Conservation (phyloP, 2,113 vertebrate genomes). For the Neodontobutis hainanensis region DNA sequence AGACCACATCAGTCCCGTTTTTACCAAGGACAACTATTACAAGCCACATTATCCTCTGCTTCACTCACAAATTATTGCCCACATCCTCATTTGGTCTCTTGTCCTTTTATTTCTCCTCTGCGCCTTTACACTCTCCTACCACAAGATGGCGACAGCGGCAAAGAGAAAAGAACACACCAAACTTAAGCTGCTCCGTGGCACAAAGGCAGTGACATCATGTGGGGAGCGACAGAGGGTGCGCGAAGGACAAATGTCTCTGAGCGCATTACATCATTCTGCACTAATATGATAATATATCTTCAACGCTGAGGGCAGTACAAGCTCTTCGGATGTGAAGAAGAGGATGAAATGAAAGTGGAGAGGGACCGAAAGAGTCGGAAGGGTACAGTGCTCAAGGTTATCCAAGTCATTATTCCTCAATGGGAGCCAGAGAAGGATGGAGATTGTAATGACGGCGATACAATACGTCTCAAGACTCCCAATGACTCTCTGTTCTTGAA, state of each 20-base stretch:
- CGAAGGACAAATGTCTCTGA: slow-evolving; percentile 76
- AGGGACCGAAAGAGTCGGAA: slow-evolving; percentile 21
- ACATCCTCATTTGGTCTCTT: slow-evolving; percentile 20
- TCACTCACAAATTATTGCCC: slow-evolving; percentile 45
- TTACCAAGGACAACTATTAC: slow-evolving; percentile 54
- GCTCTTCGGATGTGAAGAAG: slow-evolving; percentile 56
- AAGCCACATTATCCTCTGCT: slow-evolving; percentile 39
- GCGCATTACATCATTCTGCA: slow-evolving; percentile 73
- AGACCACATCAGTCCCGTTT: slow-evolving; percentile 25
- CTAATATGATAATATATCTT: slow-evolving; percentile 75
- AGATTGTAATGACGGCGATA: slow-evolving; percentile 40
- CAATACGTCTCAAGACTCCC: slow-evolving; percentile 27
- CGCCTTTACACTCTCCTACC: slow-evolving; percentile 5
- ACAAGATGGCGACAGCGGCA: slow-evolving; percentile 55
- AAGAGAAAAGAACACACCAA: not conserved
- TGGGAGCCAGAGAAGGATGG: slow-evolving; percentile 35
- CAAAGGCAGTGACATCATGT: slow-evolving; percentile 70
- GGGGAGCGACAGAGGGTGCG: slow-evolving; percentile 69
- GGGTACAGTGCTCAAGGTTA: slow-evolving; percentile 67
- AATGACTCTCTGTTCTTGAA: not conserved
- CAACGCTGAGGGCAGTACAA: slow-evolving; percentile 37
- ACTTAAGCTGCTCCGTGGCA: slow-evolving; percentile 46
- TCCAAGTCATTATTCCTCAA: slow-evolving; percentile 61
- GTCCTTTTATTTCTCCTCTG: not conserved
- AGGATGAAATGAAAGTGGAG: slow-evolving; percentile 56